Percentiles rank a stretch among this genome's conserved stretches.
Evolutionary conservation across 2,888 invertebrate genomes (phyloP).

Genomic region (Polylopha cassiicola): DNA sequence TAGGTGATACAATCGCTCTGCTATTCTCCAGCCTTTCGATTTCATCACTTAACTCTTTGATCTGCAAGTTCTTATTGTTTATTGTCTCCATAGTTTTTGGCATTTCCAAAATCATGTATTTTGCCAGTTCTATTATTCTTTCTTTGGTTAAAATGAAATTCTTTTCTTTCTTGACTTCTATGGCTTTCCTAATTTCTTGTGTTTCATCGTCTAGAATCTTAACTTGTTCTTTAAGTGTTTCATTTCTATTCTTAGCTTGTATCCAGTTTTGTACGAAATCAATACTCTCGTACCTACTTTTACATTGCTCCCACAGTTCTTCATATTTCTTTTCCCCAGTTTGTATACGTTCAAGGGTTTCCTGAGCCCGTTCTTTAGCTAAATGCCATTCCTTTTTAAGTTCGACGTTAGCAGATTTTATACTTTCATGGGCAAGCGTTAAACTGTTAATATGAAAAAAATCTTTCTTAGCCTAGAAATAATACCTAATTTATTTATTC

Average conservation of each 20-base stretch:
- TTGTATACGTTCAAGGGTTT: slow-evolving; percentile 39
- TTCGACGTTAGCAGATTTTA: slow-evolving; percentile 51
- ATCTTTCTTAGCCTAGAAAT: neutral
- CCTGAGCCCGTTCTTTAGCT: slow-evolving; percentile 41
- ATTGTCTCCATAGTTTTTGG: slow-evolving; percentile 39
- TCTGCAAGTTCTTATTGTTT: slow-evolving; percentile 32
- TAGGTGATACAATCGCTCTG: neutral
- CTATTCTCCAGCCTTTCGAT: slow-evolving; percentile 28
- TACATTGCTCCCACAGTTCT: slow-evolving; percentile 47
- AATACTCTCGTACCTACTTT: slow-evolving; percentile 53
- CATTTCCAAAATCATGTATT: slow-evolving; percentile 42
- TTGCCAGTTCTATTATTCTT: slow-evolving; percentile 47
- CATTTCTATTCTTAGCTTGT: slow-evolving; percentile 32
- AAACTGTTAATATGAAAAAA: slow-evolving; percentile 32
- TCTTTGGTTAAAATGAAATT: slow-evolving; percentile 37
- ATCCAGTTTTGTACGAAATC: slow-evolving; percentile 49
- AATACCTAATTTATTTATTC: slow-evolving; percentile 3
- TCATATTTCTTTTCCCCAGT: slow-evolving; percentile 54
- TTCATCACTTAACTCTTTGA: slow-evolving; percentile 34
- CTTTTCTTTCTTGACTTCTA: slow-evolving; percentile 35
- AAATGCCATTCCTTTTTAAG: slow-evolving; percentile 49
- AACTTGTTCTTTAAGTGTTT: slow-evolving; percentile 36
- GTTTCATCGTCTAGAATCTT: slow-evolving; percentile 35
- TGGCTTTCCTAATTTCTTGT: slow-evolving; percentile 32
- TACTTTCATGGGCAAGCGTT: slow-evolving; percentile 41